Base-by-base conservation (phyloP, 1,140 invertebrate species). In the Heliconius hermathena region DNA sequence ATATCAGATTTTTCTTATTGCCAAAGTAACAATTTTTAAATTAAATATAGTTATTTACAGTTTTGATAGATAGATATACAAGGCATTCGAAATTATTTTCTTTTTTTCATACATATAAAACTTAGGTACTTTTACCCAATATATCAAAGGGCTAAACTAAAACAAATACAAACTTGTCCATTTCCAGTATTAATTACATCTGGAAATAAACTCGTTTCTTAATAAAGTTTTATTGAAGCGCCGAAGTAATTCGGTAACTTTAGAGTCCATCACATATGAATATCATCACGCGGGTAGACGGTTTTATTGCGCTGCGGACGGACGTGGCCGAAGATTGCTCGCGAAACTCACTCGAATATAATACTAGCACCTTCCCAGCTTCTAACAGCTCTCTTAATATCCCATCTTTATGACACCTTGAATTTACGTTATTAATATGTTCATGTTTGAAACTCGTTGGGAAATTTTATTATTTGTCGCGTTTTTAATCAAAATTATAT, bases 231-330 rank as follows among this genome's bases (percentile, higher is more conserved):
- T 73, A 78, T 78, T 72, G 73, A 41, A 76, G 38, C 71, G 80
- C 79, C 74, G 78, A 82, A 84, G 83, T 86, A 81, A 88, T 85
- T 88, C 85, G 79, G 80, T 76, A 87, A 89, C 80, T 89, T 89
- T 86, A 86, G 84, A 88, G 84, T 91, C 86, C 85, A 89, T 93
- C 89, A 87, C 89, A 91, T 89, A 90, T 93, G 91, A 89, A 91
- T 89, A 91, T 93, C 89, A 93, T 91, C 87, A 90, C 83, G 89
- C 86, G n/a, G 88, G 86, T 85, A 84, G 88, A 87, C 84, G 85
- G 84, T 89, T 92, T 92, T 93, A 93, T 92, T 93, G 87, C 90
- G 36, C 80, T 83, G 80, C 88, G 81, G 88, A 88, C 89, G 82
- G 87, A 91, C 89, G 89, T 87, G 88, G 87, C 85, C 83, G 85